These are phyloP conservation scores for Ischnus inquisitorius DNA, from an alignment of 2,888 invertebrate genomes.

Conservation along the genomic window DNA sequence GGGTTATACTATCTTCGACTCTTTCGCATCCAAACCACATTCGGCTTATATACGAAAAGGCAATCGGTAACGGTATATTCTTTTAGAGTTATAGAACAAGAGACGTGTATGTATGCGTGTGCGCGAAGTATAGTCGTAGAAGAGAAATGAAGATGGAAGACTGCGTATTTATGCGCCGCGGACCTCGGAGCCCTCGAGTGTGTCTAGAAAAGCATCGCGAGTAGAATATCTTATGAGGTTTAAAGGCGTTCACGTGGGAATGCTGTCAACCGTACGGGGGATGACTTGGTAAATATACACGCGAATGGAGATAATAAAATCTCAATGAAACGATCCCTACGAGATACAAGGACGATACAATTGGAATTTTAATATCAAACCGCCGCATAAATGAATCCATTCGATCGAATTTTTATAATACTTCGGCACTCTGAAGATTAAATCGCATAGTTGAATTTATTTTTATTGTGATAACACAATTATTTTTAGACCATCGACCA, in stretches of 20 bases:
- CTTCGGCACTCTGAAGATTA: no score
- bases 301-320: conserved; percentile 35
- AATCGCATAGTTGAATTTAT: no score
- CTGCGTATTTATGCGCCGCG: conserved; percentile 55
- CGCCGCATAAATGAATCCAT: not conserved
- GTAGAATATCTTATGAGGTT: conserved; percentile 76
- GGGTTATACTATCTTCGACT: conserved; percentile 7
- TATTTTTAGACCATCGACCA: no score
- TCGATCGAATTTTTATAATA: not conserved
- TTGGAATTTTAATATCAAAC: conserved; percentile 10
- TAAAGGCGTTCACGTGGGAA: conserved; percentile 60
- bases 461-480: no score
- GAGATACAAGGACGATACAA: conserved; percentile 4
- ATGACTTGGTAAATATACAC: conserved; percentile 18
- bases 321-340: conserved; percentile 26
- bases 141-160: conserved; percentile 3
- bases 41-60: conserved; percentile 46
- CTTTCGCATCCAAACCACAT: conserved; percentile 57
- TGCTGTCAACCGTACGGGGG: conserved; percentile 30
- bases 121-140: not conserved
- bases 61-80: conserved; percentile 61
- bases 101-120: not conserved
- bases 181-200: conserved; percentile 66
- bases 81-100: conserved; percentile 26
- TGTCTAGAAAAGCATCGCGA: conserved; percentile 74